Evolutionary conservation across 2,113 vertebrate species (phyloP).

Genomic region (Danionella cerebrum): DNA sequence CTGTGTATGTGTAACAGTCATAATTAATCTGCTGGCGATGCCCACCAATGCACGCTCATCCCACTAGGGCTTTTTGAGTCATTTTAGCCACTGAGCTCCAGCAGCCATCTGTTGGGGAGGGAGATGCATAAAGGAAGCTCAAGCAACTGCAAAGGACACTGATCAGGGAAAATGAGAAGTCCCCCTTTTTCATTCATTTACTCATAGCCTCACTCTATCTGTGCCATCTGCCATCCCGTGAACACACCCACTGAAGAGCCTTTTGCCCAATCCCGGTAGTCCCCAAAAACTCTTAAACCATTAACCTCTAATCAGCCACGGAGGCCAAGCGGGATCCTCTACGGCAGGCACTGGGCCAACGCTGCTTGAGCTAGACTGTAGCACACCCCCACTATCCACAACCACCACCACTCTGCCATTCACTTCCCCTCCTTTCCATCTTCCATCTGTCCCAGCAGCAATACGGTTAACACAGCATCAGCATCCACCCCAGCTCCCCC

Average conservation of each 20-base stretch:
- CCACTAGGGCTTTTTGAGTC: constrained; percentile 16
- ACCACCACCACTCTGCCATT: constrained; percentile 28
- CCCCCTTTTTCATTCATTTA: constrained; percentile 21
- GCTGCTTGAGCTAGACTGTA: background rate
- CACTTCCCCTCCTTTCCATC: constrained; percentile 44
- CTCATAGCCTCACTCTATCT: constrained; percentile 31
- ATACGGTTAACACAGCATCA: constrained; percentile 69
- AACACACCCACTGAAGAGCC: constrained; percentile 70
- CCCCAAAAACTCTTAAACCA: constrained; percentile 63
- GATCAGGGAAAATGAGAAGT: constrained; percentile 22
- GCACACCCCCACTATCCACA: too few relatives aligned
- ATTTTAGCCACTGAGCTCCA: constrained; percentile 9
- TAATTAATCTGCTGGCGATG: constrained; percentile 34
- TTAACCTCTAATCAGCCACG: constrained; percentile 81
- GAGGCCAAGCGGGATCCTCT: constrained; percentile 60
- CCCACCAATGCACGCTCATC: constrained; percentile 18
- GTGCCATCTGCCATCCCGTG: constrained; percentile 86
- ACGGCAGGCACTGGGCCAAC: constrained; percentile 59
- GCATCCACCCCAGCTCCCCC: constrained; percentile 32
- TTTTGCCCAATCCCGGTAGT: constrained; percentile 63
- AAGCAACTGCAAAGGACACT: background rate
- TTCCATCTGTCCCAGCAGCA: constrained; percentile 82
- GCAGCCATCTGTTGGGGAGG: constrained; percentile 35
- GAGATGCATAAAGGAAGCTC: background rate
- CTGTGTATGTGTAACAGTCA: constrained; percentile 15